Evolutionary conservation across 1,140 invertebrate genomes (phyloP).

Genomic region (Drosophila nigrodunni): DNA sequence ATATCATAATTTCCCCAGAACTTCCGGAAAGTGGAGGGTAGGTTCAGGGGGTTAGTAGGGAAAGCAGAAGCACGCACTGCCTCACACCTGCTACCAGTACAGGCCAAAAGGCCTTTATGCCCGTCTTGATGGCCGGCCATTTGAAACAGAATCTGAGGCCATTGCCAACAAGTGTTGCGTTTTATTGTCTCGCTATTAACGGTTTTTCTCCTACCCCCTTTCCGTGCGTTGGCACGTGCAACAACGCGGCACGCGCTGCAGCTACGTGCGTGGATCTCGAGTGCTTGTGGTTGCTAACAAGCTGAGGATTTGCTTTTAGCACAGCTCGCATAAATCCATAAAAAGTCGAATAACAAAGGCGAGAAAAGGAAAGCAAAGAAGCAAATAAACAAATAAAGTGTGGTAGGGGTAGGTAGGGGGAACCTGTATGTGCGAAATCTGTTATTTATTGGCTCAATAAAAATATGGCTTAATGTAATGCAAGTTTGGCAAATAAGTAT

Average conservation of each 20-base stretch:
- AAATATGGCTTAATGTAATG: slow-evolving; percentile 73
- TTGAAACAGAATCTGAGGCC: slow-evolving; percentile 16
- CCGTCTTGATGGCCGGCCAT: slow-evolving; percentile 25
- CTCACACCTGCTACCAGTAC: slow-evolving; percentile 11
- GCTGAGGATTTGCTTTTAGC: slow-evolving; percentile 31
- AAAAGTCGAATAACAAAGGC: slow-evolving; percentile 48
- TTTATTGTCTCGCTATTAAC: slow-evolving; percentile 75
- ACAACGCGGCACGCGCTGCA: slow-evolving; percentile 43
- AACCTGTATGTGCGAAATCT: slow-evolving; percentile 54
- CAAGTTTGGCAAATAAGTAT: slow-evolving; percentile 61
- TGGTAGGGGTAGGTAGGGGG: neutral
- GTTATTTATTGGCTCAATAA: slow-evolving; percentile 78
- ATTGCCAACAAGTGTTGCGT: slow-evolving; percentile 76
- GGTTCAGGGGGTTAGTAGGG: neutral
- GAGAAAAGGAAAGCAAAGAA: slow-evolving; percentile 26
- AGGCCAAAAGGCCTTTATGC: slow-evolving; percentile 7
- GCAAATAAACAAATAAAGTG: neutral
- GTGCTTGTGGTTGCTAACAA: slow-evolving; percentile 43
- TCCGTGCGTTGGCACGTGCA: slow-evolving; percentile 57
- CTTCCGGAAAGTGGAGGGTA: slow-evolving; percentile 29
- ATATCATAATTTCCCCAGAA: slow-evolving; percentile 64
- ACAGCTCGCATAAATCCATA: slow-evolving; percentile 59
- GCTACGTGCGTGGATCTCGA: slow-evolving; percentile 54
- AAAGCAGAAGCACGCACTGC: neutral
- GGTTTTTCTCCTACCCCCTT: slow-evolving; percentile 38